Evolutionary conservation across 1,140 invertebrate species (phyloP).

Genomic region (Heliconius melpomene): DNA sequence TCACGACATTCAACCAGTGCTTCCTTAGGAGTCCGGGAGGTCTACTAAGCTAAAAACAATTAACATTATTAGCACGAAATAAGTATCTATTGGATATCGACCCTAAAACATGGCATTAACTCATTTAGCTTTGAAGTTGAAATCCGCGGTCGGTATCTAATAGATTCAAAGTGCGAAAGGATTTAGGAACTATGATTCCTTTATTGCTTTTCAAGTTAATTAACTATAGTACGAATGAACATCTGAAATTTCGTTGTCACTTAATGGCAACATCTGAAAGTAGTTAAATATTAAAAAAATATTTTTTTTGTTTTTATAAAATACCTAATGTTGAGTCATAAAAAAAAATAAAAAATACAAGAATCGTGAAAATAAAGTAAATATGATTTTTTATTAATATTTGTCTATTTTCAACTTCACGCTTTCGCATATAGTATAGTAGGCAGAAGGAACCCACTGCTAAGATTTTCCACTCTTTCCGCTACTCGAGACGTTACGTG

Average conservation of each 20-base stretch:
- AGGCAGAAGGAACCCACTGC: not conserved
- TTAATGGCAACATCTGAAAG: too few species aligned
- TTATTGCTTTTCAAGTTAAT: constrained; percentile 9
- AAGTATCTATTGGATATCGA: not conserved
- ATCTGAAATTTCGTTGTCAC: not conserved
- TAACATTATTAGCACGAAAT: too few species aligned
- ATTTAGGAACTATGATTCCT: constrained; percentile 15
- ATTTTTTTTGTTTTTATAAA: too few species aligned
- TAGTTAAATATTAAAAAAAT: too few species aligned
- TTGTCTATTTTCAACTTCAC: too few species aligned
- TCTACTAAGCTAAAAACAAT: too few species aligned
- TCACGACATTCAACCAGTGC: too few species aligned
- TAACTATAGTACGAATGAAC: not conserved
- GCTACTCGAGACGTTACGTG: not conserved
- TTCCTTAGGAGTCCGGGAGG: too few species aligned
- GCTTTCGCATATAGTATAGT: not conserved
- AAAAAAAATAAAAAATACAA: too few species aligned
- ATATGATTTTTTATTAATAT: not conserved
- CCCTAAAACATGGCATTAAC: not conserved
- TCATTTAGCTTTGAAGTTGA: constrained; percentile 11
- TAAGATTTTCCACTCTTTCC: not conserved
- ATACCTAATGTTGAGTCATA: too few species aligned
- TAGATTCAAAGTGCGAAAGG: constrained; percentile 2
- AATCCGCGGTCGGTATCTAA: constrained; percentile 12
- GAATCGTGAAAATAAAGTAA: not conserved